Evolutionary conservation across 2,888 invertebrate species (phyloP).

Genomic region (Nephrotoma flavescens): DNA sequence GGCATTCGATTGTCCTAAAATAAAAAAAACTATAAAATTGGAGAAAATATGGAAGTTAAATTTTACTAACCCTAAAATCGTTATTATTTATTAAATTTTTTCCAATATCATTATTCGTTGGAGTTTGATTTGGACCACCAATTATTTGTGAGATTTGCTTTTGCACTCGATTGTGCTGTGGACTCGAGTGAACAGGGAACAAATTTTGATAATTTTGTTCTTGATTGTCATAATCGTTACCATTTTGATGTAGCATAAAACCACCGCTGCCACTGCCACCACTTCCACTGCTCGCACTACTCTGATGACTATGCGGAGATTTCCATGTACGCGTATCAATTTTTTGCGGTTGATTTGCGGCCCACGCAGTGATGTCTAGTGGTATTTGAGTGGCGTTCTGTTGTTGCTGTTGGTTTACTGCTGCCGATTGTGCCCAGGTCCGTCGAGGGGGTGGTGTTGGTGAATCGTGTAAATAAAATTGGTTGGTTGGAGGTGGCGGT

Average conservation of each 20-base stretch:
- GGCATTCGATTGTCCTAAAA: constrained; percentile 19
- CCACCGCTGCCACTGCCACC: constrained; percentile 14
- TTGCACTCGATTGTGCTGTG: constrained; percentile 46
- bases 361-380: constrained; percentile 29
- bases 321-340: constrained; percentile 32
- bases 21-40: background rate
- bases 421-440: constrained; percentile 49
- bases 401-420: constrained; percentile 19
- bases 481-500: constrained; percentile 34
- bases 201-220: constrained; percentile 34
- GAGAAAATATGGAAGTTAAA: background rate
- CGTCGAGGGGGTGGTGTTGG: constrained; percentile 40
- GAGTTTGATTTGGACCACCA: background rate
- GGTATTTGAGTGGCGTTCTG: constrained; percentile 19
- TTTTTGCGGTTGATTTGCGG: constrained; percentile 21
- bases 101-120: constrained; percentile 10
- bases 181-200: constrained; percentile 41
- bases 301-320: constrained; percentile 18
- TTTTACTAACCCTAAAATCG: constrained; percentile 10
- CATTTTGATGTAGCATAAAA: constrained; percentile 57
- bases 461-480: constrained; percentile 65
- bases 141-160: constrained; percentile 36
- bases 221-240: constrained; percentile 40
- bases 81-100: constrained; percentile 18
- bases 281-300: constrained; percentile 13